A percentile compares a stretch with the other conserved stretches of the same genome.
Conservation (phyloP, 2,888 invertebrate genomes). For the Cataglyphis altisquamis region DNA sequence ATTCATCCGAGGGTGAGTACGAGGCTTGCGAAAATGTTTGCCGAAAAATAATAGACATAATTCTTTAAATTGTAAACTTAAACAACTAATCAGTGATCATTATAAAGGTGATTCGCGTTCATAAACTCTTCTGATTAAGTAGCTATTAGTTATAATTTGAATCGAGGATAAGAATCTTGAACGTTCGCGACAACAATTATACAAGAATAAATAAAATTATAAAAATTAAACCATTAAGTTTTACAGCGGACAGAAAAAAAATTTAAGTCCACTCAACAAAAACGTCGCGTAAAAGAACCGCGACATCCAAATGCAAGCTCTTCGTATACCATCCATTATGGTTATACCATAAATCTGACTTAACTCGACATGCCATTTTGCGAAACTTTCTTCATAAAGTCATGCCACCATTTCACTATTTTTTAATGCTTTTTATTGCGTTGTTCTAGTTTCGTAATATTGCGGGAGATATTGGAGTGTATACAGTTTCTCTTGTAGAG, state of each 20-base stretch:
- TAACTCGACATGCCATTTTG: conserved; percentile 48
- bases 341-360: conserved; percentile 68
- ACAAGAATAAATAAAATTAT: not conserved
- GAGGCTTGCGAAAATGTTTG: not conserved
- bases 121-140: not conserved
- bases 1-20: conserved; percentile 71
- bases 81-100: not conserved
- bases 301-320: conserved; percentile 40
- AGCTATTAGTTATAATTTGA: not conserved
- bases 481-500: conserved; percentile 11
- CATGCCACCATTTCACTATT: conserved; percentile 55
- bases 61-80: not conserved
- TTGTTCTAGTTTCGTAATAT: conserved; percentile 47
- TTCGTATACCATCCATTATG: conserved; percentile 64
- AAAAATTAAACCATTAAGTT: conserved; percentile 8
- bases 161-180: not conserved
- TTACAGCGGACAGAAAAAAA: not conserved
- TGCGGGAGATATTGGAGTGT: conserved; percentile 33
- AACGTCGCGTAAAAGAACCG: conserved; percentile 5
- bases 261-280: not conserved
- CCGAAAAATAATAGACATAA: not conserved
- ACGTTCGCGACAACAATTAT: not conserved
- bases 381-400: conserved; percentile 37
- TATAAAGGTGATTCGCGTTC: not conserved
- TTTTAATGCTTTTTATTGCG: conserved; percentile 52